These are phyloP conservation scores for Drosophila ananassae DNA, from an alignment of 1,140 invertebrate genomes.

Conservation along the genomic window DNA sequence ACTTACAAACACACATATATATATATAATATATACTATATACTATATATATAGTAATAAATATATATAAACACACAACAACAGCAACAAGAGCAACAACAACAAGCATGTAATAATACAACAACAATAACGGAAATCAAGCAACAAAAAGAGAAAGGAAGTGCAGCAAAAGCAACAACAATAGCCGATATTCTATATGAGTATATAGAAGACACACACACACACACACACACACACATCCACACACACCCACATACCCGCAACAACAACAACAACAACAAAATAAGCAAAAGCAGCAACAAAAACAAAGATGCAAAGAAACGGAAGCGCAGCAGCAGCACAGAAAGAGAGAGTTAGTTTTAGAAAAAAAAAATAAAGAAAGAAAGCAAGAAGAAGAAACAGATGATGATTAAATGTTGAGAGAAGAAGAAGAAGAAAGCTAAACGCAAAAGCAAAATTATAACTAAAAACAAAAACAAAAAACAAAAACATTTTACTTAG, in stretches of 20 bases:
- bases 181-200: background rate
- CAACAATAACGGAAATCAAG: conserved; percentile 30
- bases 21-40: conserved; percentile 30
- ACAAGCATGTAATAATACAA: conserved; percentile 27
- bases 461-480: conserved; percentile 30
- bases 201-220: conserved; percentile 2
- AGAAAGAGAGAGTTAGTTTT: conserved; percentile 1
- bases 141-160: conserved; percentile 26
- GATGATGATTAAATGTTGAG: background rate
- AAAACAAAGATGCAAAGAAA: background rate
- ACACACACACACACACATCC: conserved; percentile 14
- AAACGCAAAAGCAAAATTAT: conserved; percentile 11
- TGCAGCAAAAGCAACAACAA: conserved; percentile 19
- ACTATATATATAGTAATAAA: conserved; percentile 40
- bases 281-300: background rate
- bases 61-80: conserved; percentile 39
- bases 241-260: conserved; percentile 2
- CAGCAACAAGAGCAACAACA: conserved; percentile 26
- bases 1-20: conserved; percentile 43
- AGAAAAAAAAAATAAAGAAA: background rate
- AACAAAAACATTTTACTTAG: conserved; percentile 39
- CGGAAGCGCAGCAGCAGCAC: background rate
- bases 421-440: conserved; percentile 10
- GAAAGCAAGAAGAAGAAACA: background rate
- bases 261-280: background rate